Evolutionary conservation across 1,140 invertebrate genomes (phyloP).

Genomic region (Drosophila suzukii): DNA sequence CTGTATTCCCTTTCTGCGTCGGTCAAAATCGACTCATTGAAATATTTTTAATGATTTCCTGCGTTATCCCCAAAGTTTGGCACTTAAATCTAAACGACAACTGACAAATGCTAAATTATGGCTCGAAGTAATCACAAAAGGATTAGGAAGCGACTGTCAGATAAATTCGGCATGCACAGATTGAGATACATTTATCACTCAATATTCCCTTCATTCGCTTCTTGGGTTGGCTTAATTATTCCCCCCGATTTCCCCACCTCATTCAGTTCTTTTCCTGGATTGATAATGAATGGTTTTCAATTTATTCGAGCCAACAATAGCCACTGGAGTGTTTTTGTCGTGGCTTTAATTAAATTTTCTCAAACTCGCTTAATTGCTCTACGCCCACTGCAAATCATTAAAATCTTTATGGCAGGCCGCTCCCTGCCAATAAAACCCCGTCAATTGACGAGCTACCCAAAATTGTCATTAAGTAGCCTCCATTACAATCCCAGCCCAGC

Average conservation of each 20-base stretch:
- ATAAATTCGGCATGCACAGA: slow-evolving; percentile 37
- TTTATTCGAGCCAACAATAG: slow-evolving; percentile 48
- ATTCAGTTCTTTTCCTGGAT: slow-evolving; percentile 12
- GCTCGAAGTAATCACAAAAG: slow-evolving; percentile 30
- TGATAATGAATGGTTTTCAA: slow-evolving; percentile 59
- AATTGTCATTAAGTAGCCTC: slow-evolving; percentile 68
- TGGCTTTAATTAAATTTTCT: slow-evolving; percentile 54
- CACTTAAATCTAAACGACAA: slow-evolving; percentile 28
- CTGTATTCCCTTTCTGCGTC: not conserved
- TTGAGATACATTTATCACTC: slow-evolving; percentile 49
- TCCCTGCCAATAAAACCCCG: slow-evolving; percentile 48
- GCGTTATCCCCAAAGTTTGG: slow-evolving; percentile 27
- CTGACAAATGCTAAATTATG: slow-evolving; percentile 35
- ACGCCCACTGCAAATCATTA: slow-evolving; percentile 62
- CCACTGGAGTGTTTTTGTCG: slow-evolving; percentile 28
- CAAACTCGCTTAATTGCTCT: slow-evolving; percentile 47
- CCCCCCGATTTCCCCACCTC: slow-evolving; percentile 16
- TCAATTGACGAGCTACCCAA: slow-evolving; percentile 65
- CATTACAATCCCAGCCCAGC: not conserved
- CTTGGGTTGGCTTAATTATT: slow-evolving; percentile 24
- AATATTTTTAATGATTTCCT: slow-evolving; percentile 50
- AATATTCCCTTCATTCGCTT: slow-evolving; percentile 8
- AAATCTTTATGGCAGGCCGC: slow-evolving; percentile 50
- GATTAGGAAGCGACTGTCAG: slow-evolving; percentile 13
- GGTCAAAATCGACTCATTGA: slow-evolving; percentile 33